These are phyloP conservation scores for Frankliniella fusca DNA, from an alignment of 2,888 invertebrate species.

Conservation along the genomic window DNA sequence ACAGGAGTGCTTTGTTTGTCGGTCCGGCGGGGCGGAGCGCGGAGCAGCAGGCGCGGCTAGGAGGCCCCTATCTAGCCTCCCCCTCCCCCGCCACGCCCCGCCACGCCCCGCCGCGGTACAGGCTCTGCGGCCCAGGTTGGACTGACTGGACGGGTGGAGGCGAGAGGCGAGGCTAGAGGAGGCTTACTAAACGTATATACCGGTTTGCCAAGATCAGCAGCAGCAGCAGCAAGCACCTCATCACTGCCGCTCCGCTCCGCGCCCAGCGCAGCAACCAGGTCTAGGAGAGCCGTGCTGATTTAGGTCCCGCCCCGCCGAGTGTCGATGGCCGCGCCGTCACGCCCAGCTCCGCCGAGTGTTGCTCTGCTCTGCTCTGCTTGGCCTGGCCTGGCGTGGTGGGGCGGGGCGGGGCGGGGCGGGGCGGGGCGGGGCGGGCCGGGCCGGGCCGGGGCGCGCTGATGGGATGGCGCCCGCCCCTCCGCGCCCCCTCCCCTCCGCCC, in stretches of 20 bases:
- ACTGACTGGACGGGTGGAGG: not conserved
- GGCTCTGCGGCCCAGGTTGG: not conserved
- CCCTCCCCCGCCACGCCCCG: not conserved
- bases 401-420: not conserved
- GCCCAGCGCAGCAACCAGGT: not conserved
- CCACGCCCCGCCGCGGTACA: not conserved
- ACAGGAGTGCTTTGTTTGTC: not conserved
- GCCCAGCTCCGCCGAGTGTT: not conserved
- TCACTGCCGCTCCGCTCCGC: not conserved
- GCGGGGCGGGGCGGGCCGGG: not conserved
- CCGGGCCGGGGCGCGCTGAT: not conserved
- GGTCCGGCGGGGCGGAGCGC: not conserved
- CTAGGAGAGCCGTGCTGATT: not conserved
- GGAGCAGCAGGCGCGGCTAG: no score
- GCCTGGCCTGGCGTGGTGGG: not conserved
- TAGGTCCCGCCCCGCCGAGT: not conserved
- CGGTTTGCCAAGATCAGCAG: not conserved
- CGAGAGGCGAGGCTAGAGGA: not conserved
- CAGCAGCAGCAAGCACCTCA: constrained; percentile 29
- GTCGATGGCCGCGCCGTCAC: not conserved
- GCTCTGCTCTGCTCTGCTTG: not conserved
- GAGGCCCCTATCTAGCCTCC: not conserved
- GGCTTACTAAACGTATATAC: not conserved
- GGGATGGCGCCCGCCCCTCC: not conserved
- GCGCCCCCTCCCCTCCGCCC: no score